Percentiles rank a stretch among this genome's conserved stretches.
These are phyloP conservation scores for Phyllostomus hastatus DNA, from an alignment of 2,113 vertebrate species.

Conservation along the genomic window DNA sequence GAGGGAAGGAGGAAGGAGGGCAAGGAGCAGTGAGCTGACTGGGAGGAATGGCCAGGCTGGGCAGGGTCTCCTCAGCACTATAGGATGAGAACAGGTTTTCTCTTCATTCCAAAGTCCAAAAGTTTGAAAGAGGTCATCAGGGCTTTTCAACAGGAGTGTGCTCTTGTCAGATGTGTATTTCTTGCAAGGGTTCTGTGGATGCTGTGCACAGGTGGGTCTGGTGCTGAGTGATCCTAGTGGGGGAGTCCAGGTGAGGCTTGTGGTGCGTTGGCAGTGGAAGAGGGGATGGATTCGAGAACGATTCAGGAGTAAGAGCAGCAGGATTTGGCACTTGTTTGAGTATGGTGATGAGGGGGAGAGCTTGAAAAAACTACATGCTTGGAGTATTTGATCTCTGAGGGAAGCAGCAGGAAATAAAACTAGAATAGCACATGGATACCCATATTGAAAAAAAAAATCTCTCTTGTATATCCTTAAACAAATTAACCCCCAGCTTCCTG, in stretches of 20 bases:
- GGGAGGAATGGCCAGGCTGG: neutral
- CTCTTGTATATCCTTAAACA: neutral
- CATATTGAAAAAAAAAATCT: neutral
- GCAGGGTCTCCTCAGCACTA: neutral
- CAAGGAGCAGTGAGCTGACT: neutral
- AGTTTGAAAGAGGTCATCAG: neutral
- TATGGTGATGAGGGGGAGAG: neutral
- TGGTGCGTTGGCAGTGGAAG: neutral
- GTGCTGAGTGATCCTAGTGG: neutral
- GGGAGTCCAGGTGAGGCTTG: neutral
- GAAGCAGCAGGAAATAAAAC: neutral
- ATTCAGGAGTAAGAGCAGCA: neutral
- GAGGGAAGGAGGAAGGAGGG: neutral
- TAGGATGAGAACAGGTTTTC: neutral
- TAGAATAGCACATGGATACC: neutral
- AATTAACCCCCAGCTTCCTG: neutral
- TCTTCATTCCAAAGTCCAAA: neutral
- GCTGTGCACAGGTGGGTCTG: neutral
- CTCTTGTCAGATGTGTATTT: neutral
- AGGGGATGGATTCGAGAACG: neutral
- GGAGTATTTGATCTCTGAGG: neutral
- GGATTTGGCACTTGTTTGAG: neutral
- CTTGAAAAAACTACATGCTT: neutral
- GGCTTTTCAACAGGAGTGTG: neutral
- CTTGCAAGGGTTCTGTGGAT: neutral